phyloP scores from a whole-genome alignment of 1,140 invertebrate genomes.

The Rhizoglyphus robini region DNA sequence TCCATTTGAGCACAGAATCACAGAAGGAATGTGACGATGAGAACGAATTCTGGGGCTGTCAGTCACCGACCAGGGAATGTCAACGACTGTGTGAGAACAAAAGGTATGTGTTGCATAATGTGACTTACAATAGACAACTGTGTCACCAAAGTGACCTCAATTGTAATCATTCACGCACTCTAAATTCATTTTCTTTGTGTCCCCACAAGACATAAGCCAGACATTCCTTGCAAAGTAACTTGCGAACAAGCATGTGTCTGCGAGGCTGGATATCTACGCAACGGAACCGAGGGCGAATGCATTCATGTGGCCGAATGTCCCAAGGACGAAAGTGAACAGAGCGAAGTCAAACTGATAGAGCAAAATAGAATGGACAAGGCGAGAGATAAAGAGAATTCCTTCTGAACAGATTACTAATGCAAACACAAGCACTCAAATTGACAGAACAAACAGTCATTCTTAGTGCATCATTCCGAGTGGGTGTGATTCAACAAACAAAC shows the following conservation, averaged over 20 bases:
- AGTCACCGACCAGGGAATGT: constrained; percentile 8
- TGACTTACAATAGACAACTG: neutral
- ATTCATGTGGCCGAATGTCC: constrained; percentile 19
- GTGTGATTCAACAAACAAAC: too few relatives aligned
- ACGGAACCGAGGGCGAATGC: constrained; percentile 19
- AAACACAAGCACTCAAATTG: too few relatives aligned
- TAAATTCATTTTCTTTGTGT: neutral
- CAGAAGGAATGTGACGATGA: neutral
- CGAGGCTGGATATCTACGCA: constrained; percentile 12
- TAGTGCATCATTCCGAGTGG: too few relatives aligned
- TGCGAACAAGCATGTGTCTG: constrained; percentile 12
- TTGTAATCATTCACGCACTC: neutral
- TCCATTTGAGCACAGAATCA: neutral
- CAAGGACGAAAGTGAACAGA: neutral
- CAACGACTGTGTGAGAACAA: constrained; percentile 15
- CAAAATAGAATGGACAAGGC: neutral
- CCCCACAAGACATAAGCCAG: neutral
- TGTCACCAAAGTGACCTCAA: neutral
- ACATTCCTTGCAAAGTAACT: neutral
- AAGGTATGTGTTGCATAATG: neutral
- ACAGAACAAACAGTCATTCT: too few relatives aligned
- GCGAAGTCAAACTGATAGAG: neutral
- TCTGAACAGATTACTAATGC: too few relatives aligned
- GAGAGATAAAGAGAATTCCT: too few relatives aligned
- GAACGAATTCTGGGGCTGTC: constrained; percentile 15